Conservation (phyloP, 2,113 vertebrate species). For the Oryzias celebensis region DNA sequence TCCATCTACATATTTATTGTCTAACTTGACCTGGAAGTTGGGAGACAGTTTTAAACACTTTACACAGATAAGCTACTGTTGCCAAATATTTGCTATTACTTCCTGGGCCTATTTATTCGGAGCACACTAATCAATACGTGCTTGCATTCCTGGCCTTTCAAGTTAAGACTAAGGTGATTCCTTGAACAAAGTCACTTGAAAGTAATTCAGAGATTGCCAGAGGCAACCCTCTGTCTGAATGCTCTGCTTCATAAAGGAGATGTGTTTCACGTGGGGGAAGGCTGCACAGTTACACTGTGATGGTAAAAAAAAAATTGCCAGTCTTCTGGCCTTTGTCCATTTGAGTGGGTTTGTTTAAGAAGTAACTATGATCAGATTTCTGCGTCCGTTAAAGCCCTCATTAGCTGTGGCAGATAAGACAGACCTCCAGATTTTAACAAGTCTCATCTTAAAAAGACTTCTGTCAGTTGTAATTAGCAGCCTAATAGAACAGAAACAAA, state of each 20-base stretch:
- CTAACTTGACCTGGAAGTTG: conserved; percentile 19
- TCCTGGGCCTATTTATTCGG: conserved; percentile 37
- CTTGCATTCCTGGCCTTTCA: conserved; percentile 35
- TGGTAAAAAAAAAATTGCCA: conserved; percentile 8
- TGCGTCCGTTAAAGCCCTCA: conserved; percentile 12
- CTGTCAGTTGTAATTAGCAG: conserved; percentile 25
- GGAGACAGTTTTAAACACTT: conserved; percentile 14
- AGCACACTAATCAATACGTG: conserved; percentile 52
- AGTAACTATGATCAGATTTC: conserved; percentile 9
- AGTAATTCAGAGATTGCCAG: conserved; percentile 64
- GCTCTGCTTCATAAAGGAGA: conserved; percentile 33
- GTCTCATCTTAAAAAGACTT: conserved; percentile 18
- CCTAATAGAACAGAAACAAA: conserved; percentile 15
- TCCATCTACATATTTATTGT: conserved; percentile 14
- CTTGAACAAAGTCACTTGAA: conserved; percentile 70
- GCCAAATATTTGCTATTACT: conserved; percentile 34
- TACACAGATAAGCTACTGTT: conserved; percentile 18
- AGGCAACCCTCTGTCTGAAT: conserved; percentile 58
- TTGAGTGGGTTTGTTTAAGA: conserved; percentile 5
- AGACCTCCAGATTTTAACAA: conserved; percentile 20
- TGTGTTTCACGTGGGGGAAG: conserved; percentile 18
- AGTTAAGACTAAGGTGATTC: conserved; percentile 67
- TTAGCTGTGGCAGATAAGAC: conserved; percentile 9
- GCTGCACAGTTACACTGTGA: conserved; percentile 24
- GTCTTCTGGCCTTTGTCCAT: conserved; percentile 3